Evolutionary conservation across 1,140 invertebrate genomes (phyloP), one percentile per base, ranked within the genome.

Genomic region (Sycophaga agraensis): DNA sequence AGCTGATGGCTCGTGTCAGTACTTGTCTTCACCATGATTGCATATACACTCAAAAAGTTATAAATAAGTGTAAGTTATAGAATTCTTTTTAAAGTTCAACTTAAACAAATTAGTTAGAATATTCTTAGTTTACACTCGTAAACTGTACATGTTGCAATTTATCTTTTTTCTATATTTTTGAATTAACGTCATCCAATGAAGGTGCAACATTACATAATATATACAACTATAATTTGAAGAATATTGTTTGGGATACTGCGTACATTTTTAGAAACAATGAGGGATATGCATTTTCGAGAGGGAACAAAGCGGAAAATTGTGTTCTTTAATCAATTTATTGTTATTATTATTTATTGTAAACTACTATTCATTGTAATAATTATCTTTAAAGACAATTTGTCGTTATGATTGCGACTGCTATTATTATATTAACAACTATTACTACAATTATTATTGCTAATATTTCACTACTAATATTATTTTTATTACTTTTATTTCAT

Each of bases 351-450:
- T 59, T 40, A 59, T 43, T 51, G 21, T 35, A 59, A 51, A 50
- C 22, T 22, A 24, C n/a, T 49, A 28, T 49, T 58, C 26, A 58
- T 49, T 31, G 46, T 59, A 59, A 40, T 59, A 21, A 40, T 24
- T 59, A 22, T 59, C 35, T 49, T 1, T 49, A 42, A 11, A 14
- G 7, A 3, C 11, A 21, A n/a, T 2, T 35, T 35, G 22, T 57
- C n/a, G 43, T 8, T 48, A 39, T 9, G 34, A 6, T 31, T 21
- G 14, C 46, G 35, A 59, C 48, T 59, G 28, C 37, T 59, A 43
- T 17, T 49, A 48, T n/a, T n/a, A n/a, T n/a, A n/a, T n/a, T n/a
- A n/a, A n/a, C n/a, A n/a, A n/a, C n/a, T n/a, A n/a, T n/a, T n/a
- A n/a, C n/a, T n/a, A n/a, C n/a, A n/a, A n/a, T n/a, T n/a, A n/a